Evolutionary conservation across 92 coral and sea anemone species (phyloP).

Genomic region (Metridium senile): DNA sequence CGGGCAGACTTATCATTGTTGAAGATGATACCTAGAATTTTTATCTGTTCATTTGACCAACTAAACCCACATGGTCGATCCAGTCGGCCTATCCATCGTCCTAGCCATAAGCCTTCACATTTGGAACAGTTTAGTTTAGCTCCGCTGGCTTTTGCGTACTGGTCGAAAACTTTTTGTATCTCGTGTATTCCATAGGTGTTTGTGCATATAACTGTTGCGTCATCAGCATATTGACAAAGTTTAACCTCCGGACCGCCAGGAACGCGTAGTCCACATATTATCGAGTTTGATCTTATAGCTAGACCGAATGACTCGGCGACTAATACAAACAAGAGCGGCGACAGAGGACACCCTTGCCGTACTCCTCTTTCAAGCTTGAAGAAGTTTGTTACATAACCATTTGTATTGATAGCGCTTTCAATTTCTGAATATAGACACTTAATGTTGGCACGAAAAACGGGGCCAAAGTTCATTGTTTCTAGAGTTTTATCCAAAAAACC

Average conservation of each 20-base stretch:
- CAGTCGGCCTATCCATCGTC: not conserved
- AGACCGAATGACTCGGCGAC: conserved; percentile 22
- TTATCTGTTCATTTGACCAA: not conserved
- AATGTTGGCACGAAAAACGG: not conserved
- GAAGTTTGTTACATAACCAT: conserved; percentile 20
- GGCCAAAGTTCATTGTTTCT: conserved; percentile 37
- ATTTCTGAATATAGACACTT: conserved; percentile 13
- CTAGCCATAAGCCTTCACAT: conserved; percentile 41
- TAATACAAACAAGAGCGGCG: conserved; percentile 29
- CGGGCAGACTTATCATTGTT: too few relatives aligned
- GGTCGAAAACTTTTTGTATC: conserved; percentile 1
- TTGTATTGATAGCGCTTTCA: conserved; percentile 16
- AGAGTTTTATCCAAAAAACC: conserved; percentile 9
- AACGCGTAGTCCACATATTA: conserved; percentile 5
- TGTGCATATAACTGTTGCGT: conserved; percentile 19
- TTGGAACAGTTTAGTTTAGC: conserved; percentile 16
- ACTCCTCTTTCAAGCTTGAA: conserved; percentile 23
- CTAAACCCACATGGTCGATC: not conserved
- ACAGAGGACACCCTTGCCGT: conserved; percentile 32
- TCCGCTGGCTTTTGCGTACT: conserved; percentile 23
- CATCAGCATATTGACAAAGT: conserved; percentile 38
- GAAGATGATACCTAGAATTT: not conserved
- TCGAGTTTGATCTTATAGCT: not conserved
- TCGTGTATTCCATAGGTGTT: not conserved
- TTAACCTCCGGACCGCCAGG: conserved; percentile 10